Conservation (phyloP, 37 sponge, comb jelly and placozoan genomes). For the Halisarca cf. caerulea region DNA sequence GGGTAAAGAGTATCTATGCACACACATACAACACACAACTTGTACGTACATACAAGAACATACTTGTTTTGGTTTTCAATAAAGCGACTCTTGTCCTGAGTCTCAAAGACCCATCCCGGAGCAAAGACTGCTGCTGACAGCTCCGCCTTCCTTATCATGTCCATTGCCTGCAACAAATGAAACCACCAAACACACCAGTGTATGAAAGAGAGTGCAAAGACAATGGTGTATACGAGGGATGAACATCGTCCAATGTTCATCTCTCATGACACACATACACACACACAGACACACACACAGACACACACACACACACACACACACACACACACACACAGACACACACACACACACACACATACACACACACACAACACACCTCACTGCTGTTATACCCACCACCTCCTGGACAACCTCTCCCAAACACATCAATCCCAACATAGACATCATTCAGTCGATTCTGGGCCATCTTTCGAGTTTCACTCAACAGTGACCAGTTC, state of each 20-base stretch:
- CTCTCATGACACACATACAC: too few species aligned
- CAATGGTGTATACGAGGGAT: too few species aligned
- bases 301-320: conserved; percentile 26
- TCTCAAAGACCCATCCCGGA: conserved; percentile 98
- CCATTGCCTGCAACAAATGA: conserved; percentile 78
- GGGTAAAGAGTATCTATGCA: too few species aligned
- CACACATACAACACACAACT: too few species aligned
- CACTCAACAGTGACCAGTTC: conserved; percentile 53
- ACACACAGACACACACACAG: not conserved
- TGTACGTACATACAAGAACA: not conserved
- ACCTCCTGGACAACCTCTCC: conserved; percentile 87
- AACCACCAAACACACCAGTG: not conserved
- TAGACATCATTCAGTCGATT: conserved; percentile 74
- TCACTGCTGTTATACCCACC: conserved; percentile 79
- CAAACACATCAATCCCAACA: conserved; percentile 97
- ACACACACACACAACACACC: conserved; percentile 33
- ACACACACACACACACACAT: conserved; percentile 13
- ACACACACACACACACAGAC: conserved; percentile 25
- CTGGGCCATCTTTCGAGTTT: conserved; percentile 44
- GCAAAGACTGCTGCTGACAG: conserved; percentile 97
- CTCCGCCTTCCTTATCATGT: conserved; percentile 52
- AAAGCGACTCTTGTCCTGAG: conserved; percentile 69
- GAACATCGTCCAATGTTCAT: too few species aligned
- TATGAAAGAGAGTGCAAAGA: too few species aligned
- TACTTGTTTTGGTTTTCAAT: conserved; percentile 82